Base-by-base conservation (phyloP, 1,140 invertebrate genomes). In the Nautilus pompilius region DNA sequence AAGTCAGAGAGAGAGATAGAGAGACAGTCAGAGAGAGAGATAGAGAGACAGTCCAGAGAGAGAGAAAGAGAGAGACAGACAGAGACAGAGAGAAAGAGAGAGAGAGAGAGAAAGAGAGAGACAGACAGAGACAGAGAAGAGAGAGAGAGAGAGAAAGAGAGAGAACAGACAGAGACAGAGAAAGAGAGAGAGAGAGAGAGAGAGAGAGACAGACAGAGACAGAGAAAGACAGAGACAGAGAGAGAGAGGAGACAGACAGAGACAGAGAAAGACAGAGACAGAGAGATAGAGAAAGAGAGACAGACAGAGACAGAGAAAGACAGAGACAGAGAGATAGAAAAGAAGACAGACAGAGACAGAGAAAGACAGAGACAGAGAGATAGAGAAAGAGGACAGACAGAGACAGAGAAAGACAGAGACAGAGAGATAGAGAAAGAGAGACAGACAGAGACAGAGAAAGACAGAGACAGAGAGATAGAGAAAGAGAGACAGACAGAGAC, bases 281-380 rank as follows among this genome's bases (percentile, higher is more conserved):
- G 54, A 56, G 22, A 20, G 28, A 13, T 15, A 30, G 20, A 26
- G 28, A 30, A 24, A 22, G 58, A 60, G 45, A 46, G 34, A 60
- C 6, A 60, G 58, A 60, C 33, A 60, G 36, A 60, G 36, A 55
- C 6, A 60, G 58, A 61, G 59, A 60, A 36, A 51, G 45, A 24
- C 33, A 60, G 58, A 60, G 58, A 60, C 33, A 60, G 58, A 60
- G 58, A 60, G 58, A 2, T n/a, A 55, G 15, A 51, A 41, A 60
- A 41, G 22, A 28, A 54, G 41, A 17, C 36, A 55, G 1, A 55
- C 22, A 60, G 5, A 2, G 41, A 17, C 29, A 36, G 28, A 36
- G 13, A 10, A 17, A 60, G 13, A 58, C n/a, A 36, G 30, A 36
- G 26, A 58, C 6, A 36, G 56, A 53, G 30, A 58, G 56, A 26